A percentile compares a stretch with the other conserved stretches of the same genome.
Evolutionary conservation across 2,113 vertebrate genomes (phyloP).

Genomic region (Phyllostomus hastatus): DNA sequence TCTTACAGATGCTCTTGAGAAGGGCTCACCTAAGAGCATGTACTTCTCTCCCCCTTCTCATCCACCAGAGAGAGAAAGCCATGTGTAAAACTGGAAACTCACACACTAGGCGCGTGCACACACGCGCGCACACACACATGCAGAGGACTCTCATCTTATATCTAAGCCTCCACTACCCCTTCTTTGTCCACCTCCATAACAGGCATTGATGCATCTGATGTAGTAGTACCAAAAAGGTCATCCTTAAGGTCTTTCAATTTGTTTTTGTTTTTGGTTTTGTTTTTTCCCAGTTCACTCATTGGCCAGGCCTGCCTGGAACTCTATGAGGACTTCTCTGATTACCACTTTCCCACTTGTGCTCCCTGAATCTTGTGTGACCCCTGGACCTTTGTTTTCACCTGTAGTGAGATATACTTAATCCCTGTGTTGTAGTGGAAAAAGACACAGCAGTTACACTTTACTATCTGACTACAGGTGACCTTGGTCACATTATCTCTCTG

Average conservation of each 20-base stretch:
- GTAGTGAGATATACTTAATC: not conserved
- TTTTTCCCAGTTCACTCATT: not conserved
- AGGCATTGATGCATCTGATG: not conserved
- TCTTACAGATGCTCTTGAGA: not conserved
- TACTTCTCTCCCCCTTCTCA: not conserved
- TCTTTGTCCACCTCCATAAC: not conserved
- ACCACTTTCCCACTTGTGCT: not conserved
- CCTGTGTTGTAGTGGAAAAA: not conserved
- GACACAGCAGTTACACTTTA: not conserved
- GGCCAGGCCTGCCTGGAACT: not conserved
- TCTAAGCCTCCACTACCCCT: not conserved
- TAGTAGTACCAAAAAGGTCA: not conserved
- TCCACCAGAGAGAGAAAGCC: not conserved
- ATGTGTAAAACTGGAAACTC: not conserved
- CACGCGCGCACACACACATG: not conserved
- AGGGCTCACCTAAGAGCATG: not conserved
- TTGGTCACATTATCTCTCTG: not conserved
- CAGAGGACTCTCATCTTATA: not conserved
- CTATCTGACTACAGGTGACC: not conserved
- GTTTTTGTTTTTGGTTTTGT: not conserved
- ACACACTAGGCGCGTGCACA: not conserved
- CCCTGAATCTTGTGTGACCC: not conserved
- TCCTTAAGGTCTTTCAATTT: not conserved
- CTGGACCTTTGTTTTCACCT: not conserved
- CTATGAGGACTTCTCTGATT: not conserved